Base-by-base conservation (phyloP, 2,797 vertebrate genomes). In the Acanthurus lineatus region DNA sequence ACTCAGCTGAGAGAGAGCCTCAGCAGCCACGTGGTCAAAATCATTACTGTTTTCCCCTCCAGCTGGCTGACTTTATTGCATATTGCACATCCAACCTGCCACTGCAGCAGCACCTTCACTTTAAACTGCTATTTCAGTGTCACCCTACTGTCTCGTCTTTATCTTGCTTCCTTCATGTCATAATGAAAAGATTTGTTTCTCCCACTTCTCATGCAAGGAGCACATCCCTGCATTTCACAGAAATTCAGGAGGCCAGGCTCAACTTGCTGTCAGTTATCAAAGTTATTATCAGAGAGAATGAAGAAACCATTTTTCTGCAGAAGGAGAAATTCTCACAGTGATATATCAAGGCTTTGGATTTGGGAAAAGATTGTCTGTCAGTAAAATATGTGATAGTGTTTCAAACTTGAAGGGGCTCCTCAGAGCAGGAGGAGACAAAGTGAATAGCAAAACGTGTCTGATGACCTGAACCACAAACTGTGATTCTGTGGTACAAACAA, bases 361-460 rank as follows among this genome's bases (percentile, higher is more conserved):
- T 81, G 44, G 65, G 76, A 68, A 74, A 77, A 76, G 73, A 79
- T 69, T 63, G 75, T 77, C 82, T 92, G 85, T 86, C 88, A 87
- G 82, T 79, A 57, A 87, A 90, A 84, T 84, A 91, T 88, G 78
- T 60, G 88, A 84, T 78, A 75, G 81, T 73, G 76, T 86, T 90
- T 89, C 64, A 86, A 88, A 81, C 63, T 84, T 71, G 45, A 88
- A 73, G 71, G 64, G 65, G 69, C 84, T 84, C 79, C 71, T 52
- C 83, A 76, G 88, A 89, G 73, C 67, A 20, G 54, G 56, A 67
- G 63, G 25, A 81, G 69, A 81, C 38, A 22, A 84, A 32, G 76
- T 70, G 59, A 81, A 86, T 88, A 79, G 84, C 71, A 84, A 83
- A 87, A 49, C 79, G 51, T 48, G 63, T 66, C 68, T 80, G 61